A percentile compares a stretch with the other conserved stretches of the same genome.
phyloP scores from a whole-genome alignment of 2,113 vertebrate genomes.

The Ophthalmolycus amberensis region DNA sequence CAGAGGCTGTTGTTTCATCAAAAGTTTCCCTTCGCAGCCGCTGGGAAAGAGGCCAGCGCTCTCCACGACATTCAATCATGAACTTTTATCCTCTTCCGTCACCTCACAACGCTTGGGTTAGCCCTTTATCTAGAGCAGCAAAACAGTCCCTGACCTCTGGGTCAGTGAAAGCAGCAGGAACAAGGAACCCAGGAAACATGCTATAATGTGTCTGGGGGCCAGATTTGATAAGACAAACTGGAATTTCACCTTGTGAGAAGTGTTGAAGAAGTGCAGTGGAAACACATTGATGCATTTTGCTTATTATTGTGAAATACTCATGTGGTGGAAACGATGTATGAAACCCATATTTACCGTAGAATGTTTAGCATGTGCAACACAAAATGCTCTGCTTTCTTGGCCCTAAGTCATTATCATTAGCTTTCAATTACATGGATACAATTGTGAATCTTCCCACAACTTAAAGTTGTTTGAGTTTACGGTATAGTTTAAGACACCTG shows the following conservation, averaged over 20 bases:
- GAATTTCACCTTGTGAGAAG: constrained; percentile 26
- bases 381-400: constrained; percentile 4
- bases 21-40: constrained; percentile 39
- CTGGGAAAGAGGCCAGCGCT: constrained; percentile 46
- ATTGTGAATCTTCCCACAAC: background rate
- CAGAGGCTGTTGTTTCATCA: constrained; percentile 23
- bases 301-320: constrained; percentile 12
- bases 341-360: constrained; percentile 11
- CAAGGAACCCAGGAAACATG: constrained; percentile 12
- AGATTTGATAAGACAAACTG: constrained; percentile 13
- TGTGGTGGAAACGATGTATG: background rate
- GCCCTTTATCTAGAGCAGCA: constrained; percentile 40
- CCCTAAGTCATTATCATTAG: no score
- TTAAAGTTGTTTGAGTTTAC: background rate
- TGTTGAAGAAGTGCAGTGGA: background rate
- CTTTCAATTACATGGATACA: background rate
- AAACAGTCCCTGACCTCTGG: constrained; percentile 55
- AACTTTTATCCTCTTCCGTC: constrained; percentile 51
- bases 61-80: constrained; percentile 70
- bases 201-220: constrained; percentile 10
- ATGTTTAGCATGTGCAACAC: background rate
- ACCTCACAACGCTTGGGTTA: constrained; percentile 50
- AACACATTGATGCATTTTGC: constrained; percentile 41
- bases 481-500: background rate
- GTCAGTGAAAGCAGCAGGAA: constrained; percentile 46